phyloP scores from a whole-genome alignment of 2,888 invertebrate species.

The Chymomyza caudatula region DNA sequence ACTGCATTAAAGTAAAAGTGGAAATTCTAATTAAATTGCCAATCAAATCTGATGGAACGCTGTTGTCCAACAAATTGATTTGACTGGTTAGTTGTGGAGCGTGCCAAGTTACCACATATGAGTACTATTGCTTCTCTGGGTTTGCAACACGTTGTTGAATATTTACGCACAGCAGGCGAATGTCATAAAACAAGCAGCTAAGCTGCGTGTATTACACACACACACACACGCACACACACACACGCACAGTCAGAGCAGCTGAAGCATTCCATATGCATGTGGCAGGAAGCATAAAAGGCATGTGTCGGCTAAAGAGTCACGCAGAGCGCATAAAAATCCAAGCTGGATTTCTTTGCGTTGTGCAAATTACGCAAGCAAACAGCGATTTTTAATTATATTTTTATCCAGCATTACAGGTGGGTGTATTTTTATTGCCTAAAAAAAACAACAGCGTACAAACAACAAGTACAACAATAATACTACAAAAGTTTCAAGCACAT shows the following conservation, averaged over 20 bases:
- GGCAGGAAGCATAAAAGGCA: constrained; percentile 24
- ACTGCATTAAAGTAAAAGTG: background rate
- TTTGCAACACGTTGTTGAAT: constrained; percentile 23
- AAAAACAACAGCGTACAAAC: constrained; percentile 34
- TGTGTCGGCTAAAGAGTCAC: constrained; percentile 54
- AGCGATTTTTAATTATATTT: constrained; percentile 65
- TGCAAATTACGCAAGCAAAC: constrained; percentile 47
- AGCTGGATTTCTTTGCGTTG: constrained; percentile 42
- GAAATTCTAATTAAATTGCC: constrained; percentile 38
- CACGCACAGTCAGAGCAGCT: too few relatives aligned
- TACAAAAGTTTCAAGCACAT: background rate
- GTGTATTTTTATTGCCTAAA: constrained; percentile 54
- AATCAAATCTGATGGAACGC: constrained; percentile 32
- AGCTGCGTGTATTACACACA: constrained; percentile 26
- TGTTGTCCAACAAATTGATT: constrained; percentile 19
- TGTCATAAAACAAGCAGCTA: constrained; percentile 47
- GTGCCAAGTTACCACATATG: background rate
- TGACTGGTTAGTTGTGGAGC: constrained; percentile 5
- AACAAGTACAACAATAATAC: background rate
- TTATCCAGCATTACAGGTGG: constrained; percentile 47
- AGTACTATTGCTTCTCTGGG: background rate
- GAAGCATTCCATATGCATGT: background rate
- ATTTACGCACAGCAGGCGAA: constrained; percentile 36
- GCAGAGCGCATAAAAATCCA: constrained; percentile 60
- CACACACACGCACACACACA: constrained; percentile 13